Conservation (phyloP, 2,888 invertebrate genomes). For the Epicampocera succincta region DNA sequence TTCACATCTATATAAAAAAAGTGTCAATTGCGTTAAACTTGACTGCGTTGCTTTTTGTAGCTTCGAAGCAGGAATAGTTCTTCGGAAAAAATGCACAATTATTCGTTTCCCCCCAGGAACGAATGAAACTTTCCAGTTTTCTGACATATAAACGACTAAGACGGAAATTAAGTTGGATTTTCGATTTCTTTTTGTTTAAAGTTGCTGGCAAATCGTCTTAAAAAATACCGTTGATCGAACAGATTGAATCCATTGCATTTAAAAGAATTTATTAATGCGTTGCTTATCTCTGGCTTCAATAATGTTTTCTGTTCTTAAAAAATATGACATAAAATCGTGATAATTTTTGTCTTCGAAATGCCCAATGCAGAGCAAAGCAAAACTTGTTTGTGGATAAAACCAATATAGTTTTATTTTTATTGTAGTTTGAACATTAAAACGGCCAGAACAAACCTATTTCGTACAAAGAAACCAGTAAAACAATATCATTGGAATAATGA, state of each 20-base stretch:
- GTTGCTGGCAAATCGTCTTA: constrained; percentile 2
- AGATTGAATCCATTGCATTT: neutral
- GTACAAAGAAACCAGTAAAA: constrained; percentile 50
- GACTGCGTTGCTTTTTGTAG: no score
- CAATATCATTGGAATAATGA: constrained; percentile 58
- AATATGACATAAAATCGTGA: constrained; percentile 60
- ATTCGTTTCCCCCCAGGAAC: no score
- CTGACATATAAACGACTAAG: neutral
- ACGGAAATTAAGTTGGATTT: neutral
- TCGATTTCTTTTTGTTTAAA: neutral
- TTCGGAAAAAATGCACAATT: no score
- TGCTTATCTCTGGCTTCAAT: constrained; percentile 20
- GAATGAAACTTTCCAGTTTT: no score
- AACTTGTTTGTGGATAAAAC: constrained; percentile 48
- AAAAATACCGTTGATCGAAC: neutral
- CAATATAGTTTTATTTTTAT: constrained; percentile 13
- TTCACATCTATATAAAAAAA: no score
- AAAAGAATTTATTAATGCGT: neutral
- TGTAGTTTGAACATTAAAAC: constrained; percentile 14
- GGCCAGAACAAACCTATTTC: neutral
- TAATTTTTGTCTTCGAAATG: constrained; percentile 44
- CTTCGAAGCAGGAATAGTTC: no score
- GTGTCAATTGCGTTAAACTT: no score
- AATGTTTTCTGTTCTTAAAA: constrained; percentile 25
- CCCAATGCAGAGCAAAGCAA: neutral